These are phyloP conservation scores for Cremastinae sp. DNA, from an alignment of 2,888 invertebrate species.

Conservation along the genomic window DNA sequence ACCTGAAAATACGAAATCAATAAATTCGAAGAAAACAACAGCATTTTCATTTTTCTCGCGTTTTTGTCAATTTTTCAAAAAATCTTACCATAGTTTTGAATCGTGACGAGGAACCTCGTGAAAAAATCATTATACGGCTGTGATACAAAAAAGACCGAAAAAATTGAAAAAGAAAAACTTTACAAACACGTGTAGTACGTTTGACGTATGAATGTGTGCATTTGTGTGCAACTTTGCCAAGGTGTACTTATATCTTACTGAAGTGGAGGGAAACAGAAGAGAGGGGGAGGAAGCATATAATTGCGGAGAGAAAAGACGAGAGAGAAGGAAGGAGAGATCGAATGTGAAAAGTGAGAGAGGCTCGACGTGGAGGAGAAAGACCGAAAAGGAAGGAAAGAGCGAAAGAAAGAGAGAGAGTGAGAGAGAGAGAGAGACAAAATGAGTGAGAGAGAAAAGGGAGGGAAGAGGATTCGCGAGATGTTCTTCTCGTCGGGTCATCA, in stretches of 20 bases:
- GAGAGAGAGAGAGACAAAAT: conserved; percentile 37
- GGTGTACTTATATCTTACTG: conserved; percentile 60
- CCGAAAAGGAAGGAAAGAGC: not conserved
- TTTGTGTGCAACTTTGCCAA: conserved; percentile 46
- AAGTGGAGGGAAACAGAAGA: conserved; percentile 49
- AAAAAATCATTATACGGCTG: too few relatives aligned
- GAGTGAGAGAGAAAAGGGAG: conserved; percentile 27
- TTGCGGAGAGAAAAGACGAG: conserved; percentile 67
- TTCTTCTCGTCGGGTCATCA: conserved; percentile 79
- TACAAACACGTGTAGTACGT: conserved; percentile 18
- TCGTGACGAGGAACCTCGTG: too few relatives aligned
- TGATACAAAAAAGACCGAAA: too few relatives aligned
- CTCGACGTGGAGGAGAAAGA: conserved; percentile 57
- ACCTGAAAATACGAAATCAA: too few relatives aligned
- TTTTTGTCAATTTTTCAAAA: too few relatives aligned
- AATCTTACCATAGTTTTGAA: too few relatives aligned
- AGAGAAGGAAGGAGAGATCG: conserved; percentile 27
- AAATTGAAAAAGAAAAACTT: too few relatives aligned
- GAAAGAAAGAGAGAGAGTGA: conserved; percentile 30
- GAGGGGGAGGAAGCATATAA: conserved; percentile 64
- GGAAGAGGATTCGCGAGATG: conserved; percentile 73
- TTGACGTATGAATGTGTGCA: conserved; percentile 27
- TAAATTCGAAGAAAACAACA: too few relatives aligned
- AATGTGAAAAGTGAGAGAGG: conserved; percentile 49
- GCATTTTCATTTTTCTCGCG: too few relatives aligned